phyloP scores from a whole-genome alignment of 2,888 invertebrate species.

The Scaptomyza cyrtandrae region DNA sequence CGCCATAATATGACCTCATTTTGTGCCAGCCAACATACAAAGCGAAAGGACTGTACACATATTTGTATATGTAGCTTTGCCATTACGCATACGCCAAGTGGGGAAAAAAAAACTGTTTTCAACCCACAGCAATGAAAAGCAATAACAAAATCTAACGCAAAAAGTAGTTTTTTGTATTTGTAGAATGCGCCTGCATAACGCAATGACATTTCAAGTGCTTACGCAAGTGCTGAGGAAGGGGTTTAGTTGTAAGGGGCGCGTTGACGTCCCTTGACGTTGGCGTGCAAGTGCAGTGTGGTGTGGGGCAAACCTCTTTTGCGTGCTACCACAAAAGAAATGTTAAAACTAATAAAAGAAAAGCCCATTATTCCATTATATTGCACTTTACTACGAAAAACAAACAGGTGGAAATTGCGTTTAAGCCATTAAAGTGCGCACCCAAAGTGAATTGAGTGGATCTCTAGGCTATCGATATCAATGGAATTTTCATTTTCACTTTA shows the following conservation, averaged over 20 bases:
- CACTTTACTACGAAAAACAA: constrained; percentile 25
- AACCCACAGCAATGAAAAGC: constrained; percentile 19
- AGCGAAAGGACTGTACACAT: background rate
- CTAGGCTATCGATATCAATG: constrained; percentile 9
- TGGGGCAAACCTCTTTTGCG: constrained; percentile 29
- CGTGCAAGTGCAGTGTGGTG: constrained; percentile 12
- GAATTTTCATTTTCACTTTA: constrained; percentile 25
- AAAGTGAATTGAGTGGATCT: constrained; percentile 43
- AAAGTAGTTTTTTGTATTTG: constrained; percentile 18
- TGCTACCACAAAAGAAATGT: constrained; percentile 29
- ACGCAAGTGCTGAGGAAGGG: background rate
- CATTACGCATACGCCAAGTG: constrained; percentile 67
- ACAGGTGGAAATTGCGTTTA: constrained; percentile 60
- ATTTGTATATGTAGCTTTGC: background rate
- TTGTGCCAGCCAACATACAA: too few relatives aligned
- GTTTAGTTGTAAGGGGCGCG: background rate
- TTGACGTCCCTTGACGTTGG: constrained; percentile 27
- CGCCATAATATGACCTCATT: constrained; percentile 79
- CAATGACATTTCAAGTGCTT: constrained; percentile 57
- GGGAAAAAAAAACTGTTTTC: constrained; percentile 15
- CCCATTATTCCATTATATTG: constrained; percentile 47
- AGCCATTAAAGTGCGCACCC: constrained; percentile 49
- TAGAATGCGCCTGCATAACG: constrained; percentile 35
- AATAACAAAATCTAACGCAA: constrained; percentile 42
- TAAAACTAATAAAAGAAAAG: constrained; percentile 7